Evolutionary conservation across 2,113 vertebrate genomes (phyloP), one percentile per base, ranked within the genome.

Genomic region (Protomyctophum bolini): DNA sequence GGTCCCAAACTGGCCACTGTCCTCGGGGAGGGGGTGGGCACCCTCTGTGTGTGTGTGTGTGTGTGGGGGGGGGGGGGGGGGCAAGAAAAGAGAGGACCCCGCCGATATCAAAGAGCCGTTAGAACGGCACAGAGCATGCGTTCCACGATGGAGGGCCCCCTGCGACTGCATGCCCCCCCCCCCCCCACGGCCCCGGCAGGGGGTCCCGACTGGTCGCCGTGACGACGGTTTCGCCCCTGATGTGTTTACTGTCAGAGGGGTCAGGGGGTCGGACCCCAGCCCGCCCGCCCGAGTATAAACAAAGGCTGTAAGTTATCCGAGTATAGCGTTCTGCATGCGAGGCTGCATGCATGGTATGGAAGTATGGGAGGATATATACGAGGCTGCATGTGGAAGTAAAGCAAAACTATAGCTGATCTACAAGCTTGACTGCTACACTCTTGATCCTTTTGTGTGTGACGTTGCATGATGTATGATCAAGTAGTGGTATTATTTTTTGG

Each of bases 241-340:
- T 84, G 90, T 85, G 83, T 91, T 91, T 89, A 80, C 88, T 86
- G 88, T 83, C 85, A 86, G 86, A 87, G 87, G 87, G 87, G 85
- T 92, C 83, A 87, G 51, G 33, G 5, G 33, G 33, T 41, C 33
- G 33, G 5, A 41, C 49, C 62, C 45, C 1, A 12, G 72, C 63
- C 46, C 56, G 77, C 63, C 46, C 56, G 77, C 71, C 52, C 57
- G 46, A 78, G 79, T 66, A 77, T 66, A 77, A 89, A 91, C 87
- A 89, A 88, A 85, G 83, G 68, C 80, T 48, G 75, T 41, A 80
- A 83, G 76, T 81, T 83, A 83, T 89, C 59, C 29, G 63, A 59
- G 55, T 51, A 56, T 51, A 58, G 66, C 29, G 9, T 57, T 75
- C 46, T 9, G 67, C 81, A 83, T 82, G n/a, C n/a, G 33, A 21